Evolutionary conservation across 2,113 vertebrate genomes (phyloP), one percentile per base, ranked within the genome.

Genomic region (Toxotes jaculatrix): DNA sequence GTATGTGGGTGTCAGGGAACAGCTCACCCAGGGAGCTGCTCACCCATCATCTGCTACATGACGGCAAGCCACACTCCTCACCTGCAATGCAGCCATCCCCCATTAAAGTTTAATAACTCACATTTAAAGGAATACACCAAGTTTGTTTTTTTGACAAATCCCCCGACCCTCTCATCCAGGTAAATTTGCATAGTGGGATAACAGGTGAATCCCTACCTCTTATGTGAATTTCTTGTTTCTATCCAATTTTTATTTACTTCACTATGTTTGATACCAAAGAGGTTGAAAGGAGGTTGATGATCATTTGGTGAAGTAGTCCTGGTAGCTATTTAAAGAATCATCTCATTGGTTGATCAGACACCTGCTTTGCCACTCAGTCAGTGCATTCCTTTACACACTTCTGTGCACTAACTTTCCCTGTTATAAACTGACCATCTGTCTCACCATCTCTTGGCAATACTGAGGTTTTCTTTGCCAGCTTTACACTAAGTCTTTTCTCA

Each of bases 351-450:
- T 64, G 47, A 51, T 64, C 21, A 57, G 42, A n/a, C 51, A 56
- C 16, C 57, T 61, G 17, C 45, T 60, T 67, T 74, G 23, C 40
- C 59, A 23, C 57, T 81, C 76, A 38, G 31, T 74, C 42, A 4
- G 16, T 66, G 27, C 40, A 14, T 84, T 81, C 49, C 45, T 79
- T 79, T 34, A 78, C 63, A 11, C 73, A 51, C 31, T 84, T 70
- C 53, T 59, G 27, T 76, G 21, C 32, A n/a, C 64, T 34, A 85
- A 89, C 85, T 82, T 80, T 87, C 49, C 84, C 75, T 79, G 83
- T 88, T 80, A 87, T 70, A 90, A 90, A 89, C 78, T 83, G 79
- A 91, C 91, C 90, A 93, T 92, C 93, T 93, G 91, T 80, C 90
- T 78, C 87, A 74, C 78, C 80, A 87, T 90, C 78, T 70, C 85